Evolutionary conservation across 2,797 vertebrate genomes (phyloP).

Genomic region (Rhadinocentrus ornatus): DNA sequence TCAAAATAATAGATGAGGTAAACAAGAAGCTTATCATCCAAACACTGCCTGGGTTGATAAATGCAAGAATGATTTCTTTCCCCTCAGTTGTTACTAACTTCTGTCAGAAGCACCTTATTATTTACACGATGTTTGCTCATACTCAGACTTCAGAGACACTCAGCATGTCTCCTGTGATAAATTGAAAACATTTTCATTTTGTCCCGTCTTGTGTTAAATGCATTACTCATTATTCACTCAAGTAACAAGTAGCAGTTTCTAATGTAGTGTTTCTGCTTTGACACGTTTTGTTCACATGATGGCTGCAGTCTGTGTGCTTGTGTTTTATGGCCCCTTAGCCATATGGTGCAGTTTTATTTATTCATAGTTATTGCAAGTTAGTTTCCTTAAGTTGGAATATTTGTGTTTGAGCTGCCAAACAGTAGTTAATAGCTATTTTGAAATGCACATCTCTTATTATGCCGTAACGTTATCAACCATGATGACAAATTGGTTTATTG

Average conservation of each 20-base stretch:
- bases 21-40: constrained; percentile 43
- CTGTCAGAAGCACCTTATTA: constrained; percentile 8
- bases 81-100: constrained; percentile 10
- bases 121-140: constrained; percentile 26
- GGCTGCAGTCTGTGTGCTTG: constrained; percentile 15
- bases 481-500: neutral
- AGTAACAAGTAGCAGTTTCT: constrained; percentile 12
- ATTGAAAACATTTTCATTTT: constrained; percentile 17
- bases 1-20: constrained; percentile 49
- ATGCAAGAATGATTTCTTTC: constrained; percentile 47
- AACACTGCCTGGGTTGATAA: constrained; percentile 56
- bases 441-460: neutral
- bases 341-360: constrained; percentile 21
- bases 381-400: neutral
- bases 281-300: constrained; percentile 31
- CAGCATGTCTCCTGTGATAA: constrained; percentile 7
- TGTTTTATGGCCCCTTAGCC: neutral
- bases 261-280: constrained; percentile 20
- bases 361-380: neutral
- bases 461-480: neutral
- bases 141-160: constrained; percentile 15
- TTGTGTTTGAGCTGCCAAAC: neutral
- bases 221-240: constrained; percentile 18
- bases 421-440: neutral
- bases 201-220: neutral